Evolutionary conservation across 2,888 invertebrate genomes (phyloP), one percentile per base, ranked within the genome.

Genomic region (Euspilapteryx auroguttella): DNA sequence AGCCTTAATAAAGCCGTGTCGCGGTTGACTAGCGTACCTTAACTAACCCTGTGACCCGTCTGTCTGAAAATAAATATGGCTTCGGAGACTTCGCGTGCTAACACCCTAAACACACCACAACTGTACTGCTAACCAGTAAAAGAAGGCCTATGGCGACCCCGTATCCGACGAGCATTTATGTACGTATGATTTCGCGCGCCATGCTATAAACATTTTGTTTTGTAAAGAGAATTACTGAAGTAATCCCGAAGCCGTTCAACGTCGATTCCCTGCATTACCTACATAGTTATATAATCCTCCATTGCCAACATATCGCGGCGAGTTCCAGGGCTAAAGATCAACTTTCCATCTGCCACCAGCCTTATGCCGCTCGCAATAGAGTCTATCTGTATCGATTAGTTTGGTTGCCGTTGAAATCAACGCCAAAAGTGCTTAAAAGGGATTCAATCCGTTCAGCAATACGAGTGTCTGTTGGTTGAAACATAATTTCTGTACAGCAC

Each of bases 171-270:
- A n/a, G n/a, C n/a, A n/a, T n/a, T n/a, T n/a, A n/a, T n/a, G n/a
- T 15, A 21, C 15, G 27, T 27, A 27, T 12, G 7, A 25, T 15
- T 11, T 10, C 17, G 25, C 17, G 44, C 42, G 34, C 39, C 47
- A 46, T 51, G 55, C 55, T 58, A 62, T 66, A 66, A 68, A 66
- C 68, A 68, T 68, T n/a, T 69, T 66, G 68, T 65, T 64, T 59
- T 57, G 65, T 59, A 54, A 49, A 55, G 52, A 61, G 66, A 47
- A 62, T 68, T 68, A 68, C 54, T 53, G 55, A 56, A 56, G 66
- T 73, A 71, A 73, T 69, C 71, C 71, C 38, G 69, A 71, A 71
- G 69, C 71, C 73, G 66, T 65, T 65, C 62, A 69, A 59, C 54
- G 62, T 55, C 55, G 63, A 58, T 65, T 64, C 66, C 69, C 61